A percentile compares a stretch with the other conserved stretches of the same genome.
These are phyloP conservation scores for Hypselothyrea guttata DNA, from an alignment of 2,888 invertebrate genomes.

Conservation along the genomic window DNA sequence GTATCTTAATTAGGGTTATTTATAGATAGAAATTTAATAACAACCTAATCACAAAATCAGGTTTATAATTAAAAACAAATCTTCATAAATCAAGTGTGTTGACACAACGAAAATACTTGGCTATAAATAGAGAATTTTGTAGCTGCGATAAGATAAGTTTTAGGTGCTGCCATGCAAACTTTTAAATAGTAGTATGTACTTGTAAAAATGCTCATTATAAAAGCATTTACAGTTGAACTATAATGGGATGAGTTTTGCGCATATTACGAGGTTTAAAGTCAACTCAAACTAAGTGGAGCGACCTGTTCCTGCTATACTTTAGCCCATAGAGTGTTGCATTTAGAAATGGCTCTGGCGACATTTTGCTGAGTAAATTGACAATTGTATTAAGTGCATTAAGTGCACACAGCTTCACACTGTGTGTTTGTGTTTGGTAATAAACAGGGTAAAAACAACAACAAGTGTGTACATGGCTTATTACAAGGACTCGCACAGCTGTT, in stretches of 20 bases:
- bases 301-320: not conserved
- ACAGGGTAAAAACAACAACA: conserved; percentile 30
- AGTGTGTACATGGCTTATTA: conserved; percentile 34
- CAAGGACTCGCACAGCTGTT: conserved; percentile 51
- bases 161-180: not conserved
- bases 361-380: conserved; percentile 56
- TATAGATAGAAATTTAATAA: too few species aligned
- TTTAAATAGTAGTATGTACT: not conserved
- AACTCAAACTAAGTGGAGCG: conserved; percentile 30
- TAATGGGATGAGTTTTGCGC: conserved; percentile 30
- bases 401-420: conserved; percentile 29
- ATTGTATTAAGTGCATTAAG: conserved; percentile 69
- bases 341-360: conserved; percentile 20
- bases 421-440: conserved; percentile 5
- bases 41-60: too few species aligned
- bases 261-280: conserved; percentile 23
- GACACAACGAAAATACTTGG: too few species aligned
- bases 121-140: too few species aligned
- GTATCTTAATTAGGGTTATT: too few species aligned
- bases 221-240: conserved; percentile 1
- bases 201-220: too few species aligned
- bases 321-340: not conserved
- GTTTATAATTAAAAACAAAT: too few species aligned
- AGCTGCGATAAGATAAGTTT: too few species aligned
- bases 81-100: too few species aligned